phyloP scores from a whole-genome alignment of 2,888 invertebrate species.

The Brachypterus glaber region DNA sequence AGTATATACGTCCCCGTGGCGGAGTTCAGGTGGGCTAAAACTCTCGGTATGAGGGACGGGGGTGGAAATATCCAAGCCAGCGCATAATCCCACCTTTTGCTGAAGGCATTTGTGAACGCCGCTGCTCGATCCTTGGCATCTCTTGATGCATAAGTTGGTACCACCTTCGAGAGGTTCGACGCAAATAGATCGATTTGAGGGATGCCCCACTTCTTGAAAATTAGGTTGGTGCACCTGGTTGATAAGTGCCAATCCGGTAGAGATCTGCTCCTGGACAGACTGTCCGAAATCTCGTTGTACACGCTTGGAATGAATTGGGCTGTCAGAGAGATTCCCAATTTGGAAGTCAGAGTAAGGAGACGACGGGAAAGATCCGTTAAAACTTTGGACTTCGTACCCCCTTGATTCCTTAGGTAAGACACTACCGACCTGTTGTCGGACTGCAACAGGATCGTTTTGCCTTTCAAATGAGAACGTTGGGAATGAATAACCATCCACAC shows the following conservation, averaged over 20 bases:
- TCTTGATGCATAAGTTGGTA: conserved; percentile 15
- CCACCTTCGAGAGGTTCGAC: conserved; percentile 15
- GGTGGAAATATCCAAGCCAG: conserved; percentile 29
- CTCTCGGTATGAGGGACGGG: conserved; percentile 24
- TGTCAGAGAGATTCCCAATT: conserved; percentile 8
- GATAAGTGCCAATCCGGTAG: conserved; percentile 19
- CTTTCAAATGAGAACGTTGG: too few relatives aligned
- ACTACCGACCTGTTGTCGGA: too few relatives aligned
- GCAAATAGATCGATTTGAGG: conserved; percentile 22
- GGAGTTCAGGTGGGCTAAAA: conserved; percentile 23
- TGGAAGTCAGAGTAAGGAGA: conserved; percentile 11
- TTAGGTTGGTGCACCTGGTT: conserved; percentile 7
- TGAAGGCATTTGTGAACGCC: conserved; percentile 19
- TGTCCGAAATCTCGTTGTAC: conserved; percentile 21
- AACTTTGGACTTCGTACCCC: conserved; percentile 8
- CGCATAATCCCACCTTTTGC: conserved; percentile 16
- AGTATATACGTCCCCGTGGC: conserved; percentile 22
- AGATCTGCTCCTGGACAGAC: conserved; percentile 14
- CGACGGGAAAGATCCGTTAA: conserved; percentile 1
- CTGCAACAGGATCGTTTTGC: too few relatives aligned
- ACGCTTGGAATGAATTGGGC: conserved; percentile 17
- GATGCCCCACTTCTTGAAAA: conserved; percentile 18
- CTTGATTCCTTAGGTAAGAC: conserved; percentile 9
- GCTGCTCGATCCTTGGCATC: conserved; percentile 13
- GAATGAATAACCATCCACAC: too few relatives aligned